Base-by-base conservation (phyloP, 1,140 invertebrate species). In the Drosophila carrolli region DNA sequence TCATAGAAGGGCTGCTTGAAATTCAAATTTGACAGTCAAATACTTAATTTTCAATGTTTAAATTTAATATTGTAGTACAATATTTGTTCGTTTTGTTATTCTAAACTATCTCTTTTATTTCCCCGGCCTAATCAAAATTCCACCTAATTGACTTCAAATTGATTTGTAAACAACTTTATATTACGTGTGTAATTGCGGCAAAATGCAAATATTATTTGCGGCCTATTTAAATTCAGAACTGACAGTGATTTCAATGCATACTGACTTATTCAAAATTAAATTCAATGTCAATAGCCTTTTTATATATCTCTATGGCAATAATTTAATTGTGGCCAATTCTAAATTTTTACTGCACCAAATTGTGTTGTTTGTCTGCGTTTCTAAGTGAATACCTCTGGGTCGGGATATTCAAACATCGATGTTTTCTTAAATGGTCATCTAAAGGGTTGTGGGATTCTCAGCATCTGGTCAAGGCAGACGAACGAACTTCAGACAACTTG, bases 381-480 rank as follows among this genome's bases (percentile, higher is more conserved):
- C 40, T 54, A 40, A 59, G 35, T 23, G 14, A 16, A 29, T 16
- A 57, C 10, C 11, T 6, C 27, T 61, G 59, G 29, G 35, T 40
- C n/a, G 14, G 46, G n/a, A 35, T 35, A 50, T 62, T 41, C 14
- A 23, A 19, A 62, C 37, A 50, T 40, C 16, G 16, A 19, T 53
- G 32, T 51, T 29, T 51, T 6, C 5, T 11, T 14, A 19, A 43
- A 53, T 9, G 51, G 11, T 16, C 65, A 57, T n/a, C 8, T 4
- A 43, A 63, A 47, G 65, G 65, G 65, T 48, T 70, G 29, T 71
- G 62, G 44, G 65, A 70, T 13, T 57, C 43, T 23, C 11, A 53
- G 14, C 67, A 48, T 70, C 67, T 71, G 63, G 29, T 19, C 43
- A 37, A 2, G 11, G 38, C 35, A 70, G 61, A 37, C 60, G 8